Evolutionary conservation across 1,140 invertebrate genomes (phyloP).

Genomic region (Diprion similis): DNA sequence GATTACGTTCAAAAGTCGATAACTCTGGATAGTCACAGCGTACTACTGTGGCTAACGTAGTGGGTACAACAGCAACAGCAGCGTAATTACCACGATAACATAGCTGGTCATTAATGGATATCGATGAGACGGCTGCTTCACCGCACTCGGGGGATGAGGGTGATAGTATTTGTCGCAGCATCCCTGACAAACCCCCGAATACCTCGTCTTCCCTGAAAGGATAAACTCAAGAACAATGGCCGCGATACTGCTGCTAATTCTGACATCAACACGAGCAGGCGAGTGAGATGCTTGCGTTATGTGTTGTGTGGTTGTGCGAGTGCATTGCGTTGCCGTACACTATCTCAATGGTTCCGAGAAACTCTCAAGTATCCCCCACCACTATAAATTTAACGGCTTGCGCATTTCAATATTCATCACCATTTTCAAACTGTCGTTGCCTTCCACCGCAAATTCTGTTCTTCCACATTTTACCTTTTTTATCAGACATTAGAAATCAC

Average conservation of each 20-base stretch:
- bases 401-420: too few relatives aligned
- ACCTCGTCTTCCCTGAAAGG: conserved; percentile 58
- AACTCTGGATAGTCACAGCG: not conserved
- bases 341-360: too few relatives aligned
- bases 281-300: conserved; percentile 7
- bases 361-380: too few relatives aligned
- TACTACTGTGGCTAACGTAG: not conserved
- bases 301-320: not conserved
- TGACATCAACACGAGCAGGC: conserved; percentile 43
- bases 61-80: not conserved
- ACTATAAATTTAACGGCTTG: too few relatives aligned
- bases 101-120: conserved; percentile 43
- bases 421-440: too few relatives aligned
- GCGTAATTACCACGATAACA: conserved; percentile 38
- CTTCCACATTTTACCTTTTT: too few relatives aligned
- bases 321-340: too few relatives aligned
- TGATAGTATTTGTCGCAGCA: conserved; percentile 59
- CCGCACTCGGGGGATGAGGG: conserved; percentile 55
- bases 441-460: too few relatives aligned
- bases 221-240: conserved; percentile 57
- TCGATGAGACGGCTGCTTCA: conserved; percentile 49
- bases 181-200: conserved; percentile 58
- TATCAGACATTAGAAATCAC: too few relatives aligned
- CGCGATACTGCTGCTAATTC: conserved; percentile 25
- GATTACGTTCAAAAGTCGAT: not conserved